Evolutionary conservation across 2,888 invertebrate species (phyloP).

Genomic region (Drosophila setosimentum): DNA sequence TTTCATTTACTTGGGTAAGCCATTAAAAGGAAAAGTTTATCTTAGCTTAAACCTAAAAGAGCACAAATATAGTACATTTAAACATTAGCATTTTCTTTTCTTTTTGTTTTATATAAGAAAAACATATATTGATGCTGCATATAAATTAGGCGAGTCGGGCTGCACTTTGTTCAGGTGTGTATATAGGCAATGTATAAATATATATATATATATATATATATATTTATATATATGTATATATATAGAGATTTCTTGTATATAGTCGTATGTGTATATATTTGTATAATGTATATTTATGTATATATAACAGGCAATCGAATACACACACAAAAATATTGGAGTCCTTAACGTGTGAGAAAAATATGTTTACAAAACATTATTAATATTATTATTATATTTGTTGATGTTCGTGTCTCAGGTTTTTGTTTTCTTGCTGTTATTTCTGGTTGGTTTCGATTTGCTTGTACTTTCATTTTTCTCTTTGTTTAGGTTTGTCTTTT

Average conservation of each 20-base stretch:
- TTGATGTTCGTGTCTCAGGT: slow-evolving; percentile 66
- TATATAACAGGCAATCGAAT: slow-evolving; percentile 65
- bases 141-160: slow-evolving; percentile 48
- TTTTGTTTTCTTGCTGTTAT: slow-evolving; percentile 43
- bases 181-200: slow-evolving; percentile 53
- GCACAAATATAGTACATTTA: slow-evolving; percentile 55
- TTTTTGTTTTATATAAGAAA: slow-evolving; percentile 34
- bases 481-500: slow-evolving; percentile 48
- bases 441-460: slow-evolving; percentile 63
- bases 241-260: slow-evolving; percentile 61
- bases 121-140: slow-evolving; percentile 38
- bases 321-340: slow-evolving; percentile 68
- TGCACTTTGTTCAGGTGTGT: slow-evolving; percentile 62
- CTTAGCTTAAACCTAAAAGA: slow-evolving; percentile 61
- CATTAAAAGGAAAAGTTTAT: slow-evolving; percentile 49
- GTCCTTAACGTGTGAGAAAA: slow-evolving; percentile 62
- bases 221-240: slow-evolving; percentile 47
- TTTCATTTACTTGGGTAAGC: slow-evolving; percentile 46
- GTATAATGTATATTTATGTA: slow-evolving; percentile 58
- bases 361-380: slow-evolving; percentile 54
- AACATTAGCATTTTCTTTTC: slow-evolving; percentile 46
- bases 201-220: slow-evolving; percentile 34
- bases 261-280: slow-evolving; percentile 51
- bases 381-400: slow-evolving; percentile 40
- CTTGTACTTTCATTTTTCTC: slow-evolving; percentile 54